A percentile compares a stretch with the other conserved stretches of the same genome.
Evolutionary conservation across 2,888 invertebrate species (phyloP).

Genomic region (Serripes groenlandicus): DNA sequence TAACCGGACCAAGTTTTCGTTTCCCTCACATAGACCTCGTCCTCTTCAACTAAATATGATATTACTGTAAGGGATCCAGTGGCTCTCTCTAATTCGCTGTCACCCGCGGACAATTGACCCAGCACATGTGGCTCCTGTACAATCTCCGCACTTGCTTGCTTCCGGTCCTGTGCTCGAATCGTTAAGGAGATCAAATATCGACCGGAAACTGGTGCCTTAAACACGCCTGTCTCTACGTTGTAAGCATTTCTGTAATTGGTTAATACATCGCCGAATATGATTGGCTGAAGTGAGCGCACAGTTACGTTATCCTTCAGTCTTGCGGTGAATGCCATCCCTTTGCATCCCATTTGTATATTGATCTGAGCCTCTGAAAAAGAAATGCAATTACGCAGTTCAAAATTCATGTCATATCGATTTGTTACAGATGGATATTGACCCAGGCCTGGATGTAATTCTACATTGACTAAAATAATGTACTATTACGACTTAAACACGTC

Average conservation of each 20-base stretch:
- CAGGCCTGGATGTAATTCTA: too few species aligned
- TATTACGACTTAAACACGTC: too few species aligned
- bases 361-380: slow-evolving; percentile 33
- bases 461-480: too few species aligned
- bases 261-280: slow-evolving; percentile 42
- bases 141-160: slow-evolving; percentile 53
- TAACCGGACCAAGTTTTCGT: slow-evolving; percentile 46
- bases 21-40: slow-evolving; percentile 44
- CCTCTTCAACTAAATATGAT: slow-evolving; percentile 31
- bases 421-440: too few species aligned
- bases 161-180: slow-evolving; percentile 48
- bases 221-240: slow-evolving; percentile 30
- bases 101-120: slow-evolving; percentile 42
- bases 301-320: slow-evolving; percentile 24
- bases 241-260: slow-evolving; percentile 48
- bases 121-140: slow-evolving; percentile 34
- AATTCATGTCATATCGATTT: too few species aligned
- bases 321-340: slow-evolving; percentile 50
- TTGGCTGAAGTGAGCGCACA: slow-evolving; percentile 26
- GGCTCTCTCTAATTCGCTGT: slow-evolving; percentile 45
- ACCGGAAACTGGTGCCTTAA: slow-evolving; percentile 43
- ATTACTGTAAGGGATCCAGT: slow-evolving; percentile 41
- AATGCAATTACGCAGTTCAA: too few species aligned
- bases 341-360: slow-evolving; percentile 15
- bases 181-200: slow-evolving; percentile 50